Evolutionary conservation across 2,113 vertebrate species (phyloP), one percentile per base, ranked within the genome.

Genomic region (Piaya cayana): DNA sequence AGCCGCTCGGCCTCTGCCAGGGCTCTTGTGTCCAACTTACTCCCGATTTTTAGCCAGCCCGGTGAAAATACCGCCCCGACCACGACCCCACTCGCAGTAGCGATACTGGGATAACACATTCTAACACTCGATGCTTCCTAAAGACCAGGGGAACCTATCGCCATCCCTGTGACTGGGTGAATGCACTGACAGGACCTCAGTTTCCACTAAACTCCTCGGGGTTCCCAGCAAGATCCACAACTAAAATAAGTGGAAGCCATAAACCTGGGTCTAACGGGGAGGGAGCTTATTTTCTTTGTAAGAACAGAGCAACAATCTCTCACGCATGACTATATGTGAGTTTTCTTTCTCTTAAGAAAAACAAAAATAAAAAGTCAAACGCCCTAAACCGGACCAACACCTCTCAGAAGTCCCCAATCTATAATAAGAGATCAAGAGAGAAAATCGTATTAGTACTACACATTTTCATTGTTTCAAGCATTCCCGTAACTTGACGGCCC

Each of bases 131-230:
- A 19, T 69, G 30, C 27, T 65, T 86, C 30, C 12, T 29, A 27
- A 74, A 60, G 62, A 30, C 23, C 11, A 15, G 25, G 8, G n/a
- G 18, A 53, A 69, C 29, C 0, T 0, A 34, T 42, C 0, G 0
- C 13, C 2, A 16, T 25, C 16, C 12, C 15, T 43, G 21, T n/a
- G 11, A 20, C 8, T 15, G 25, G 5, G 3, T 22, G 23, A 67
- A 71, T 8, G 49, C 23, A 12, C 47, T 16, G 26, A 7, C 5
- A 34, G 45, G 13, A 68, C 15, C 12, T 39, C 26, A 18, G 0
- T 34, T 76, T 26, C 62, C n/a, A n/a, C 39, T 25, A 4, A 64
- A 49, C 7, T 39, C 22, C 30, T 34, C 21, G 3, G 17, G 5
- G 34, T 8, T 82, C 13, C 43, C 4, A 2, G 25, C 39, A 15